Base-by-base conservation (phyloP, 1,140 invertebrate species). In the Trichoplusia ni region DNA sequence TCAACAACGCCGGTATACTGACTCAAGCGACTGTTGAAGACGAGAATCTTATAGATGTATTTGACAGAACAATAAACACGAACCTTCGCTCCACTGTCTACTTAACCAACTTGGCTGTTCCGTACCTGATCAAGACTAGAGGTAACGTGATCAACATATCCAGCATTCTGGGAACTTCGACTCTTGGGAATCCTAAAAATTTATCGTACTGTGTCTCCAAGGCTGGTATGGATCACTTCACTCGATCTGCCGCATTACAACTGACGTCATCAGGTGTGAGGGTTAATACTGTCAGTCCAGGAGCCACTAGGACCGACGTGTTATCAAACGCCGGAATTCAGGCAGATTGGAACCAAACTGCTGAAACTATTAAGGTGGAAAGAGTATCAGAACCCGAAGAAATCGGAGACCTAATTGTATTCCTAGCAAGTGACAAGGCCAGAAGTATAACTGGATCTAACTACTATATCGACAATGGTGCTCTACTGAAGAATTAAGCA, bases 81-180 rank as follows among this genome's bases (percentile, higher is more conserved):
- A 96, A 96, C 81, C 93, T 95, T 4, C 90, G 93, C 51, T 87
- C 94, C 19, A 81, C 94, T 1, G 95, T 93, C 78, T 86, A 94
- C 35, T 72, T 96, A 37, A 95, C 94, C 2, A 93, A 92, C 89
- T 70, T 95, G 19, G 93, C 94, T 54, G 93, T 95, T 0, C 96
- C 97, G 0, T 91, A 97, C 84, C 86, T 98, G 4, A 90, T 95
- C 3, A 91, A 63, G 21, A 16, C 35, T 5, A 61, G 25, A 49
- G 38, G 35, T 6, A 46, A 47, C 25, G 21, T 47, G 2, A 16
- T 58, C 18, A 58, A 64, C n/a, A 18, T 29, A 2, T 58, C 40
- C 8, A 35, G 42, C 25, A 19, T 40, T 27, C 4, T 38, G 8
- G 13, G 42, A 9, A 35, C 59, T 1, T 63, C 14, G n/a, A 6